Percentiles rank a stretch among this genome's conserved stretches.
Evolutionary conservation across 2,888 invertebrate species (phyloP).

Genomic region (Ophion ventricosus): DNA sequence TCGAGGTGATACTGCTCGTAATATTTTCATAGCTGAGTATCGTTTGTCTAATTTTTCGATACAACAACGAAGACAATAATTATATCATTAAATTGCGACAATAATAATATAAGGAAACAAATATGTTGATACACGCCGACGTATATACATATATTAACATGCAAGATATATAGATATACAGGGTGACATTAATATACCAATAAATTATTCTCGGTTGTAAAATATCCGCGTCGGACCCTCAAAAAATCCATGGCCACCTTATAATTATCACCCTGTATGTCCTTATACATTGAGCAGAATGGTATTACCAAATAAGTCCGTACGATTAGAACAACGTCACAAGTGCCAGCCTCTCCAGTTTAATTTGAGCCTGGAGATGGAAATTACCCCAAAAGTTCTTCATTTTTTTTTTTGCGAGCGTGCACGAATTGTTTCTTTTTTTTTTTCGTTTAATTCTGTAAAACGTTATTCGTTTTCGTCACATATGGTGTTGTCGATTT

Average conservation of each 20-base stretch:
- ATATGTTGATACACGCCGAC: neutral
- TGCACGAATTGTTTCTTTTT: too few relatives aligned
- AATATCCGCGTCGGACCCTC: too few relatives aligned
- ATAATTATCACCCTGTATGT: too few relatives aligned
- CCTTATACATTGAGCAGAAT: neutral
- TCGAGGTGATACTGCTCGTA: neutral
- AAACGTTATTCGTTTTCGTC: too few relatives aligned
- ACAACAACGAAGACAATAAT: constrained; percentile 1
- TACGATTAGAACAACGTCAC: neutral
- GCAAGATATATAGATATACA: neutral
- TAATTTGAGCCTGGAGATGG: neutral
- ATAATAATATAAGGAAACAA: neutral
- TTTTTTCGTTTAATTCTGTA: too few relatives aligned
- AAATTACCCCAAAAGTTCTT: neutral
- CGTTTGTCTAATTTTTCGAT: neutral
- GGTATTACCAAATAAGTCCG: neutral
- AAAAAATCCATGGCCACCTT: too few relatives aligned
- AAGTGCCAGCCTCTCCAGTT: neutral
- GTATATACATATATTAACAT: neutral
- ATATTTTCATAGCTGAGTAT: neutral
- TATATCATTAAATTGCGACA: too few relatives aligned
- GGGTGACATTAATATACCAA: too few relatives aligned
- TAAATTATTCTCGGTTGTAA: too few relatives aligned
- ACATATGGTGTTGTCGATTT: too few relatives aligned
- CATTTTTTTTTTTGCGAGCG: neutral